Evolutionary conservation across 2,113 vertebrate species (phyloP).

Genomic region (Syrrhaptes paradoxus): DNA sequence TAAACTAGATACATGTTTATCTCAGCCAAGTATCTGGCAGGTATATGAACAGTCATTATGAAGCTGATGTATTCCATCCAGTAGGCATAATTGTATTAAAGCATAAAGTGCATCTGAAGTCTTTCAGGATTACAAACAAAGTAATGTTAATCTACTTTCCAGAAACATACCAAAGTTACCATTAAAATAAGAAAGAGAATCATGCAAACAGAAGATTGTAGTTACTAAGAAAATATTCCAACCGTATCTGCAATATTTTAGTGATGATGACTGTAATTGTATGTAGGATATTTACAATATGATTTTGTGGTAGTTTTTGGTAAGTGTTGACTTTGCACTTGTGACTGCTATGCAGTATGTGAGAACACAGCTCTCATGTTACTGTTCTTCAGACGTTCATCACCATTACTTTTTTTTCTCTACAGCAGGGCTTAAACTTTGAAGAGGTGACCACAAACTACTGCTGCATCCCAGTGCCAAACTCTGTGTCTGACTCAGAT

Average conservation of each 20-base stretch:
- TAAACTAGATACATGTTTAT: neutral
- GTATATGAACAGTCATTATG: neutral
- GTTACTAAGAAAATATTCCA: neutral
- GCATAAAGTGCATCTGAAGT: neutral
- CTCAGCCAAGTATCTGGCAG: neutral
- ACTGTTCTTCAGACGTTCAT: neutral
- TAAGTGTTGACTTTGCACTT: neutral
- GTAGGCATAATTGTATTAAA: neutral
- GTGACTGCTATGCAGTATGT: neutral
- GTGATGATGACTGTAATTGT: neutral
- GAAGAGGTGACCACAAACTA: neutral
- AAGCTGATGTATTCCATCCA: neutral
- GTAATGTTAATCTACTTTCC: neutral
- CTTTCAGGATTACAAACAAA: neutral
- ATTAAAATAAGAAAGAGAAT: neutral
- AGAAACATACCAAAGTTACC: neutral
- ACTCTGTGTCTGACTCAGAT: neutral
- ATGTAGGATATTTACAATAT: neutral
- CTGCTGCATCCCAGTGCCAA: neutral
- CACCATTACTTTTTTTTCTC: neutral
- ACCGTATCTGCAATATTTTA: neutral
- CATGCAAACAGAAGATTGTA: neutral
- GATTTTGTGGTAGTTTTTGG: neutral
- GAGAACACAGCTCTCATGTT: neutral
- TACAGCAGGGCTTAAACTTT: neutral